Percentiles rank a stretch among this genome's conserved stretches.
These are phyloP conservation scores for Micromussa lordhowensis DNA, from an alignment of 92 coral and sea anemone species.

Conservation along the genomic window DNA sequence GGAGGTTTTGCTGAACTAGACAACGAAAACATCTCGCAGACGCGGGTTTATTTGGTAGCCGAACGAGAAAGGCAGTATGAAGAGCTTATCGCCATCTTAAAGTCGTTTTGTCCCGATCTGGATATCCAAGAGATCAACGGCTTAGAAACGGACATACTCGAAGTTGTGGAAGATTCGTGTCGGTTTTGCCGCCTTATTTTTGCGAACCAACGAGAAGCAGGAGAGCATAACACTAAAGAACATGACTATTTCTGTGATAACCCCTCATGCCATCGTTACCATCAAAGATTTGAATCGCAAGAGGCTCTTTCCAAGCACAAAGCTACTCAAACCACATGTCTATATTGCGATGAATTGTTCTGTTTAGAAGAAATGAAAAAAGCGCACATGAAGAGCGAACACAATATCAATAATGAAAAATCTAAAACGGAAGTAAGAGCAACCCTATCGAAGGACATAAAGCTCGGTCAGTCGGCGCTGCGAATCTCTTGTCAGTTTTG, in stretches of 20 bases:
- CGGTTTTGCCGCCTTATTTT: constrained; percentile 83
- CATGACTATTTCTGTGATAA: constrained; percentile 88
- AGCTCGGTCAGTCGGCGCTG: constrained; percentile 27
- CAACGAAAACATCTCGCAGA: constrained; percentile 20
- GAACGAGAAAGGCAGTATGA: constrained; percentile 88
- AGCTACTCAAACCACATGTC: constrained; percentile 69
- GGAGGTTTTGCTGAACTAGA: constrained; percentile 54
- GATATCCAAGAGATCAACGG: constrained; percentile 80
- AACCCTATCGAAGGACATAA: neutral
- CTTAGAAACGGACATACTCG: constrained; percentile 65
- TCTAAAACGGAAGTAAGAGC: constrained; percentile 14
- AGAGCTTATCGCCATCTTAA: constrained; percentile 80
- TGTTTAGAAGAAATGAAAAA: constrained; percentile 68
- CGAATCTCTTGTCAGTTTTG: constrained; percentile 84
- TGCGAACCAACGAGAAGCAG: constrained; percentile 52
- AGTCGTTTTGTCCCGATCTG: constrained; percentile 45
- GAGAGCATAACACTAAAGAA: constrained; percentile 52
- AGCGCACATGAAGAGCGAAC: constrained; percentile 71
- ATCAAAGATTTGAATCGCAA: constrained; percentile 73
- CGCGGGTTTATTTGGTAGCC: constrained; percentile 66
- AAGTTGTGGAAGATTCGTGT: constrained; percentile 71
- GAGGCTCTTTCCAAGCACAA: constrained; percentile 70
- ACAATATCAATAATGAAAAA: constrained; percentile 30
- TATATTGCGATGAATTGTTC: constrained; percentile 69
- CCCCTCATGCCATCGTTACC: constrained; percentile 57